Evolutionary conservation across 2,113 vertebrate species (phyloP), one percentile per base, ranked within the genome.

Genomic region (Pleuronectes platessa): DNA sequence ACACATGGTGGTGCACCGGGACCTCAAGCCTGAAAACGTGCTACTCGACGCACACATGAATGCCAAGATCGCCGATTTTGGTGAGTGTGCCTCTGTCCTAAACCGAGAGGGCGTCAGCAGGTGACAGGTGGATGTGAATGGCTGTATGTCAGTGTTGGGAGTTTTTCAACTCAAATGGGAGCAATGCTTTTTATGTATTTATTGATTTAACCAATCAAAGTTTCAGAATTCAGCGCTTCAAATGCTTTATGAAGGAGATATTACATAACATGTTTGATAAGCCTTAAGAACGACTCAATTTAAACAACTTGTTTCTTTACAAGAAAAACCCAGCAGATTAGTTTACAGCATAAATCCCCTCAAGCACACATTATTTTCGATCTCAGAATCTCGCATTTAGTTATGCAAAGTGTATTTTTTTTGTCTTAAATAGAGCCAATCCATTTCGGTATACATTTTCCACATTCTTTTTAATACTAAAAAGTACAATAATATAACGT

Each of bases 1-100:
- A 69, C 98, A 99, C 82, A 99, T 99, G 98, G 98, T 99, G 84
- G 98, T 99, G 65, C 98, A 99, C 60, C 92, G 98, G 91, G 98
- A 99, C 93, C 93, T 99, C 89, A 99, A 99, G 82, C 98, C 98
- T 23, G 98, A 99, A 89, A 99, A 99, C n/a, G 97, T 99, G 65
- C 92, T 99, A 61, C 97, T 99, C 40, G 98, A 99, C 76, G 98
- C 97, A 20, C 97, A 99, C 75, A 98, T 98, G 98, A 99, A 99
- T 82, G 98, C 98, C 62, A 99, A 99, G 92, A 99, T 99, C 72
- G 98, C 98, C 42, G 98, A 99, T 86, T 99, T 99, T 26, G 98
- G 98, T 98, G 91, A 93, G 96, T 61, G 45, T 45, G 11, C 47
- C 13, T 65, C 8, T 54, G 13, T 62, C 31, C 20, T 53, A 20